Evolutionary conservation across 2,113 vertebrate species (phyloP), one percentile per base, ranked within the genome.

Genomic region (Zapornia atra): DNA sequence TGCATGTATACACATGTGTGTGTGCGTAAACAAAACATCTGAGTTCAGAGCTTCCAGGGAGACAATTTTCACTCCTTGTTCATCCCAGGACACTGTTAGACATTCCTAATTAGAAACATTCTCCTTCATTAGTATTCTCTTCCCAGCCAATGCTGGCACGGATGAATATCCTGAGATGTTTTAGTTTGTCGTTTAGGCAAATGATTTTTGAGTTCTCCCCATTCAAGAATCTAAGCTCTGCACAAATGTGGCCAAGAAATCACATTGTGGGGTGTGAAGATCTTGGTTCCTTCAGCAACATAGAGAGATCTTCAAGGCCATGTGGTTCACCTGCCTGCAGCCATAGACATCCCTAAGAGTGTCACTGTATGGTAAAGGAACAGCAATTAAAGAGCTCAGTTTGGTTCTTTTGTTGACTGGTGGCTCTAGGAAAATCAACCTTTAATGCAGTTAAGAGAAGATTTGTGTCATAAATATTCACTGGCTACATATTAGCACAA

Each of bases 71-170:
- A 82, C 91, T 96, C 68, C 92, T 96, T 0, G 2, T 90, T 94
- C 90, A 82, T 95, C 81, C 86, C 90, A 94, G 86, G 92, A 92
- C n/a, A 34, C 15, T 60, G 44, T 65, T 79, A 94, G 90, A 88
- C 57, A 25, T 83, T 95, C 44, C 75, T 96, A 95, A 97, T 96
- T 93, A 78, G 83, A 94, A 96, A 85, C 88, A 90, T 76, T 88
- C 34, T 80, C 75, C 72, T 82, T 86, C 88, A 75, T 96, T 95
- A 95, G 28, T 61, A 90, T 82, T 91, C 69, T 82, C 9, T 88
- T 90, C 31, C 59, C 78, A 11, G 15, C 79, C 65, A 92, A 8
- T 24, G 42, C 25, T 96, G 90, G 80, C 80, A 88, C 0, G 28
- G 44, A 88, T 0, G 20, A 95, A 81, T 76, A 95, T 80, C 82